Evolutionary conservation across 2,113 vertebrate species (phyloP).

Genomic region (Ranitomeya imitator): DNA sequence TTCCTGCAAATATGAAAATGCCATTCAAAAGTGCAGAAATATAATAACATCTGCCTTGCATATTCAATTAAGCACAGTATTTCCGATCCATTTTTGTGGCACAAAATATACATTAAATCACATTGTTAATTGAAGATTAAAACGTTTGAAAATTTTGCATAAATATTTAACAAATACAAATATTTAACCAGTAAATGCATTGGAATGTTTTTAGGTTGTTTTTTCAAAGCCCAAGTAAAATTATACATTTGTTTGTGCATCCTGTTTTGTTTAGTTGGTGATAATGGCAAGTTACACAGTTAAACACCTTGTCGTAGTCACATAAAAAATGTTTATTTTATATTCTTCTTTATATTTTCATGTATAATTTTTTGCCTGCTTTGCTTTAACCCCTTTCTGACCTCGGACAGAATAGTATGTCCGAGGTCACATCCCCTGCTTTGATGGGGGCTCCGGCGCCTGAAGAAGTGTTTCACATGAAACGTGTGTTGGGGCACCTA

Average conservation of each 20-base stretch:
- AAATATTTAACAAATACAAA: conserved; percentile 31
- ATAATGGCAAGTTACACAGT: not conserved
- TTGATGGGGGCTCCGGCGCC: too few relatives aligned
- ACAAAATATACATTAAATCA: conserved; percentile 27
- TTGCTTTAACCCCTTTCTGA: too few relatives aligned
- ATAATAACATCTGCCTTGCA: conserved; percentile 70
- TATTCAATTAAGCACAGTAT: conserved; percentile 68
- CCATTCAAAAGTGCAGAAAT: conserved; percentile 65
- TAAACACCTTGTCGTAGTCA: too few relatives aligned
- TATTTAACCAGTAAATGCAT: not conserved
- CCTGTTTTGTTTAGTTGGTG: not conserved
- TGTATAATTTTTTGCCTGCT: too few relatives aligned
- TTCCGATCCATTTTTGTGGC: conserved; percentile 67
- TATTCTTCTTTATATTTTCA: too few relatives aligned
- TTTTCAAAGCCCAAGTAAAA: not conserved
- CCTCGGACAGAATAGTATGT: too few relatives aligned
- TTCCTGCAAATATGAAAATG: conserved; percentile 65
- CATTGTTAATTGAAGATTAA: conserved; percentile 39
- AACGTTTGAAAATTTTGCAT: conserved; percentile 21
- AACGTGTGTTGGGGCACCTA: too few relatives aligned
- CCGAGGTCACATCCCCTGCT: too few relatives aligned
- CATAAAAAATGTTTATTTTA: too few relatives aligned
- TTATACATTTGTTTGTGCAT: not conserved
- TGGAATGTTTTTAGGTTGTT: not conserved
- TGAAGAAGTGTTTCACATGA: too few relatives aligned